Conservation (phyloP, 1,140 invertebrate species). For the Streblospio benedicti region DNA sequence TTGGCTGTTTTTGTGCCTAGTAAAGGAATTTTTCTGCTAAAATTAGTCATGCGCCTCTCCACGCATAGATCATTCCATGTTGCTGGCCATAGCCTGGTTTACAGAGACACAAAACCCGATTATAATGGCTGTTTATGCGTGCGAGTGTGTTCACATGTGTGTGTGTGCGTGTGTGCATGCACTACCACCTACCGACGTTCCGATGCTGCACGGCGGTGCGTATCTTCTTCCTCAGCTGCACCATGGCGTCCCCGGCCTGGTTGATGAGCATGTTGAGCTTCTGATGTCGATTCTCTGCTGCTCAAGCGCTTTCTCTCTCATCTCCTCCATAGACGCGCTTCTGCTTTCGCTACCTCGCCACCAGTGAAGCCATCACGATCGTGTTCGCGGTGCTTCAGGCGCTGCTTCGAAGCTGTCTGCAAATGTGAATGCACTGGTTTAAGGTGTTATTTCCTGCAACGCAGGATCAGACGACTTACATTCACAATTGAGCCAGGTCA, state of each 20-base stretch:
- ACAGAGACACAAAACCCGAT: too few species aligned
- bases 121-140: too few species aligned
- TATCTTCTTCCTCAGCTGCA: slow-evolving; percentile 41
- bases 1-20: too few species aligned
- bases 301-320: slow-evolving; percentile 40
- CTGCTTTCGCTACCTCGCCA: slow-evolving; percentile 44
- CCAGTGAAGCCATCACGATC: slow-evolving; percentile 21
- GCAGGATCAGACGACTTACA: not conserved
- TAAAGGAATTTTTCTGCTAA: too few species aligned
- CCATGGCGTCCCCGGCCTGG: slow-evolving; percentile 45
- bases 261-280: slow-evolving; percentile 47
- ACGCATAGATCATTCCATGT: too few species aligned
- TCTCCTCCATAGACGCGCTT: slow-evolving; percentile 38
- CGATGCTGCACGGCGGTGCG: slow-evolving; percentile 41
- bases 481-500: not conserved
- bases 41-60: too few species aligned
- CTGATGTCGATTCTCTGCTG: slow-evolving; percentile 47
- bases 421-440: not conserved
- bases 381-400: not conserved
- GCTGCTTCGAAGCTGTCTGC: not conserved
- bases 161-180: too few species aligned
- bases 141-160: too few species aligned
- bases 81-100: too few species aligned
- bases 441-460: not conserved
- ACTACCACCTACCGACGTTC: too few species aligned